These are phyloP conservation scores for Sigmodon hispidus DNA, from an alignment of 2,113 vertebrate species.

Conservation along the genomic window DNA sequence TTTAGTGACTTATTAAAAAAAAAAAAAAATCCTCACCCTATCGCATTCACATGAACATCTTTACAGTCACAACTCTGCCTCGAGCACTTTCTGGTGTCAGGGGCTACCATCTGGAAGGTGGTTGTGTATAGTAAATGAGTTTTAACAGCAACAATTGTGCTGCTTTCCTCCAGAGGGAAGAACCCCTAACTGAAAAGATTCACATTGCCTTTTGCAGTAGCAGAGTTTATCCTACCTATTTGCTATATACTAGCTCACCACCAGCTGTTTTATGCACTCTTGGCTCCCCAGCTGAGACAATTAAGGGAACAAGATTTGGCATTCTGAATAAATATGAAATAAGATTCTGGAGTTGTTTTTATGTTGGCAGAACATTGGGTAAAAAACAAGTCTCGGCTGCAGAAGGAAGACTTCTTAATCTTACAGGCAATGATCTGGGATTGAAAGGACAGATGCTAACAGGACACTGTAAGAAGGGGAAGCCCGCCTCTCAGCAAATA, in stretches of 20 bases:
- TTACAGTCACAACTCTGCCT: constrained; percentile 49
- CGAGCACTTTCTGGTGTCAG: constrained; percentile 35
- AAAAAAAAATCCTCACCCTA: neutral
- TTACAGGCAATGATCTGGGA: constrained; percentile 60
- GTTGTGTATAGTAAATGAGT: constrained; percentile 58
- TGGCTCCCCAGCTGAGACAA: constrained; percentile 83
- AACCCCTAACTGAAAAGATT: constrained; percentile 42
- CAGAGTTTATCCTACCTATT: constrained; percentile 31
- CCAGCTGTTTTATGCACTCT: constrained; percentile 74
- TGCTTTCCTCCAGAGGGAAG: constrained; percentile 56
- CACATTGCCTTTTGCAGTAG: neutral
- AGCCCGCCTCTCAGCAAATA: constrained; percentile 70
- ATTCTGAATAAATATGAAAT: constrained; percentile 81
- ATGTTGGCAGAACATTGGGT: constrained; percentile 71
- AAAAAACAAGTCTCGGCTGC: constrained; percentile 64
- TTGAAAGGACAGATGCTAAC: constrained; percentile 73
- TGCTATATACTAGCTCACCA: constrained; percentile 40
- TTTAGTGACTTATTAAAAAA: constrained; percentile 10
- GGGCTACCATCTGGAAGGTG: constrained; percentile 68
- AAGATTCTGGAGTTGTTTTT: constrained; percentile 77
- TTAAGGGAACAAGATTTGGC: constrained; percentile 81
- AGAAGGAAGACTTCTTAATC: constrained; percentile 69
- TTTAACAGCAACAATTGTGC: constrained; percentile 53
- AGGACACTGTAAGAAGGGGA: constrained; percentile 71
- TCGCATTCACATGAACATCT: constrained; percentile 11